phyloP scores from a whole-genome alignment of 2,888 invertebrate species.

The Elysia crispata region DNA sequence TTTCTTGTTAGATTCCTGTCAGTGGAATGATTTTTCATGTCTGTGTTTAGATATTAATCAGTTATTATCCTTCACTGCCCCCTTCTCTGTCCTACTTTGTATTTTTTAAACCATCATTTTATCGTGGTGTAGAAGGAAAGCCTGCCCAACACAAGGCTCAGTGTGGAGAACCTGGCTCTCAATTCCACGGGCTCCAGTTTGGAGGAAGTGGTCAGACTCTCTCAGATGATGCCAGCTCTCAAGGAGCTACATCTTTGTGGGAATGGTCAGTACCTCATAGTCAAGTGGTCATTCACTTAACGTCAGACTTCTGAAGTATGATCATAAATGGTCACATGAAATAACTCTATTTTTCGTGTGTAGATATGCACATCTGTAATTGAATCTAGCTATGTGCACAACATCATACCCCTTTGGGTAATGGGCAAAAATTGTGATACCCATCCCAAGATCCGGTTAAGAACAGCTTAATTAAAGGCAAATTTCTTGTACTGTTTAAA shows the following conservation, averaged over 20 bases:
- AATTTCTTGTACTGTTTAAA: too few species aligned
- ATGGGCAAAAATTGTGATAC: too few species aligned
- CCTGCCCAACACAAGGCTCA: slow-evolving; percentile 76
- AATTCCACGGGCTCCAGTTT: slow-evolving; percentile 85
- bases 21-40: too few species aligned
- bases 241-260: slow-evolving; percentile 69
- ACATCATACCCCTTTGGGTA: too few species aligned
- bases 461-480: too few species aligned
- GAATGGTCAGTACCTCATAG: slow-evolving; percentile 63
- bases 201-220: slow-evolving; percentile 81
- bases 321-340: background rate
- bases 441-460: too few species aligned
- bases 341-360: background rate
- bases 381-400: background rate
- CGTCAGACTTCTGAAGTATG: background rate
- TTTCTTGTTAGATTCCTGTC: too few species aligned
- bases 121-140: background rate
- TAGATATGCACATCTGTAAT: background rate
- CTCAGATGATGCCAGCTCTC: slow-evolving; percentile 58
- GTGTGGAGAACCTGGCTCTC: slow-evolving; percentile 83
- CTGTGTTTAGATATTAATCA: too few species aligned
- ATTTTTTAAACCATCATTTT: too few species aligned
- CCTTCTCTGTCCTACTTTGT: too few species aligned
- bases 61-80: too few species aligned
- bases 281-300: too few species aligned